These are phyloP conservation scores for Campylomormyrus tamandua DNA, from an alignment of 2,113 vertebrate species.

Conservation along the genomic window DNA sequence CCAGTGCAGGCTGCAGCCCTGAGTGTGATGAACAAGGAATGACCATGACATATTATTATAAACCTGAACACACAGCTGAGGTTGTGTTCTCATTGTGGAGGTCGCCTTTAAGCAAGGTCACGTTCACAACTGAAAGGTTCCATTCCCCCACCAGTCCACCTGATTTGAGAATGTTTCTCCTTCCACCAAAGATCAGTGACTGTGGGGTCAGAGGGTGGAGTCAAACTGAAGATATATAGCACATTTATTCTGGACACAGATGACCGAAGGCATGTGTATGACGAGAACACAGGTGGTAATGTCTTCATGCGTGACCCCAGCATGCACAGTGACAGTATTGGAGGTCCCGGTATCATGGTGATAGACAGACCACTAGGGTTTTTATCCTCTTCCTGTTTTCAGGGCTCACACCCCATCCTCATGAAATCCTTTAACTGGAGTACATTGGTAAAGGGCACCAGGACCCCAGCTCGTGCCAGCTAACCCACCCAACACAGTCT, in stretches of 20 bases:
- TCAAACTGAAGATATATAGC: neutral
- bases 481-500: neutral
- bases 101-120: neutral
- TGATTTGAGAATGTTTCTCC: neutral
- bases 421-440: neutral
- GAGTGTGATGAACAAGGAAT: neutral
- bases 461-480: neutral
- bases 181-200: neutral
- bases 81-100: neutral
- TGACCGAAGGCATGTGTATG: neutral
- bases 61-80: neutral
- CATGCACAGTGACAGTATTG: neutral
- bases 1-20: neutral
- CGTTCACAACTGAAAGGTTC: neutral
- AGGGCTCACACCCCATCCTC: neutral
- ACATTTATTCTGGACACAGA: neutral
- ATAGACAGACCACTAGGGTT: neutral
- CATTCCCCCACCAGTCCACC: neutral
- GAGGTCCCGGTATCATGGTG: neutral
- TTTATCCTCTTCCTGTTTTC: neutral
- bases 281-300: neutral
- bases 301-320: neutral
- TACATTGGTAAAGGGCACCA: neutral
- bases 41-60: neutral
- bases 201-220: neutral